Percentiles rank a stretch among this genome's conserved stretches.
Evolutionary conservation across 2,888 invertebrate species (phyloP).

Genomic region (Phaonia tiefii): DNA sequence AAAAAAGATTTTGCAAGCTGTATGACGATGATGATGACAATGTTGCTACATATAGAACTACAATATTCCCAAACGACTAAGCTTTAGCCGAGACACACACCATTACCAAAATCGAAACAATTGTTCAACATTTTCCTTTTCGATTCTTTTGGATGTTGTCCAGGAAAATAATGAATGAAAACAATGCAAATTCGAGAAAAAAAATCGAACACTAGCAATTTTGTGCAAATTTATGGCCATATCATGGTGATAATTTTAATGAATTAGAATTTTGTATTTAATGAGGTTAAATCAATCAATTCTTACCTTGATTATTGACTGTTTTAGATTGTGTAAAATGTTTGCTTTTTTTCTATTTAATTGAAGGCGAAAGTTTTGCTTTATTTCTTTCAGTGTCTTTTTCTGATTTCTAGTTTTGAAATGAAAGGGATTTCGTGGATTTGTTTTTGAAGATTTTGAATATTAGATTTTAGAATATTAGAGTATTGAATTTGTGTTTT

Average conservation of each 20-base stretch:
- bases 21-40: no score
- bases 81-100: conserved; percentile 3
- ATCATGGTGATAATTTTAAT: not conserved
- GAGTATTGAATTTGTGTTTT: conserved; percentile 13
- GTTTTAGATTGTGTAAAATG: not conserved
- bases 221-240: not conserved
- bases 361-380: conserved; percentile 55
- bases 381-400: not conserved
- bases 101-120: not conserved
- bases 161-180: not conserved
- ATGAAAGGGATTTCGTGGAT: conserved; percentile 47
- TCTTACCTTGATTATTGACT: not conserved
- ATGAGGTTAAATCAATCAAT: not conserved
- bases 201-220: not conserved
- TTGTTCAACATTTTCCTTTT: not conserved
- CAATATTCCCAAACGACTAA: not conserved
- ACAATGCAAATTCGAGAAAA: not conserved
- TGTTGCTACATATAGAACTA: no score
- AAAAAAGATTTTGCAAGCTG: no score
- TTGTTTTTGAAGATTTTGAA: conserved; percentile 15
- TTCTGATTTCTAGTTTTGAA: no score
- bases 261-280: conserved; percentile 1
- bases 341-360: not conserved
- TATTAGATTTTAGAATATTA: not conserved
- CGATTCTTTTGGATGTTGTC: not conserved